Evolutionary conservation across 2,888 invertebrate genomes (phyloP).

Genomic region (Torymus texanus): DNA sequence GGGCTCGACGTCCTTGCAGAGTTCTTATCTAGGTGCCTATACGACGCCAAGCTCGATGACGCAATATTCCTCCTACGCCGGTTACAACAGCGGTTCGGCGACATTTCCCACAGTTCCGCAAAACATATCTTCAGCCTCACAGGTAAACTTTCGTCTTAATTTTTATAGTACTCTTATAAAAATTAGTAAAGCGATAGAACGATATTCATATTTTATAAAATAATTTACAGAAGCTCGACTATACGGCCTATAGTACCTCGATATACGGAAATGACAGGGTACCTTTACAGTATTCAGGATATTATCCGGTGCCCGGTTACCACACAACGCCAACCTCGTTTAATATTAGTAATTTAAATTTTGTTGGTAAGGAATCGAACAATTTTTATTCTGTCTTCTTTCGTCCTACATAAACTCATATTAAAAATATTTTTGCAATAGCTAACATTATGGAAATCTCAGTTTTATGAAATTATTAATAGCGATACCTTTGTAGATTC

Average conservation of each 20-base stretch:
- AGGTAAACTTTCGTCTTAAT: conserved; percentile 61
- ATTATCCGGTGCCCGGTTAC: conserved; percentile 73
- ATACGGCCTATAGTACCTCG: conserved; percentile 70
- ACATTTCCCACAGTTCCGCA: conserved; percentile 71
- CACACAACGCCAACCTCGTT: conserved; percentile 71
- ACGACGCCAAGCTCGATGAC: conserved; percentile 71
- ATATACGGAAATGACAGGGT: conserved; percentile 73
- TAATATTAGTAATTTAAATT: conserved; percentile 71
- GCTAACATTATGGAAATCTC: neutral
- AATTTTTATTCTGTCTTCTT: neutral
- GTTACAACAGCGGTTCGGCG: conserved; percentile 71
- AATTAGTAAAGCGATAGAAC: no score
- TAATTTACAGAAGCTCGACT: conserved; percentile 69
- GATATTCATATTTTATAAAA: neutral
- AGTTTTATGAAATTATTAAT: conserved; percentile 43
- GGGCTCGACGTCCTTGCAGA: conserved; percentile 69
- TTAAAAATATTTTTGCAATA: neutral
- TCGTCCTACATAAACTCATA: neutral
- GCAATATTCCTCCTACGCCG: conserved; percentile 71
- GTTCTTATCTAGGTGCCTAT: conserved; percentile 71
- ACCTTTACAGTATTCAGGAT: conserved; percentile 72
- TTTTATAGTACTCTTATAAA: neutral
- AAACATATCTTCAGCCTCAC: conserved; percentile 72
- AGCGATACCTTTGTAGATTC: conserved; percentile 63
- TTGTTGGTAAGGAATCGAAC: conserved; percentile 64